A percentile compares a stretch with the other conserved stretches of the same genome.
Conservation (phyloP, 64 coral and sea anemone genomes). For the Pocillopora damicornis region DNA sequence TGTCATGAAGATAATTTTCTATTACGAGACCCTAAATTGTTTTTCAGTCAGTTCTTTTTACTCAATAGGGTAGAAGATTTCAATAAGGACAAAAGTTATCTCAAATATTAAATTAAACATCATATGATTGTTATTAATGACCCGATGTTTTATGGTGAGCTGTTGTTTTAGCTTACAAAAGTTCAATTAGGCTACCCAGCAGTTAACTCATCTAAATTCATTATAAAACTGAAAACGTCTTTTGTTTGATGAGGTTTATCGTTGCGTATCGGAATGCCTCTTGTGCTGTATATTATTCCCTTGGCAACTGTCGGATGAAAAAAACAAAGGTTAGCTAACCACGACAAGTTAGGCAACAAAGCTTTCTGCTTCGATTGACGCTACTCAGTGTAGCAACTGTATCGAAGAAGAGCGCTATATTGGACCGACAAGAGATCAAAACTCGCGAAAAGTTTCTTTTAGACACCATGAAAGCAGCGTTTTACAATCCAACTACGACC, state of each 20-base stretch:
- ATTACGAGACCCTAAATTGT: neutral
- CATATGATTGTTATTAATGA: neutral
- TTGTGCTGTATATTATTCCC: constrained; percentile 13
- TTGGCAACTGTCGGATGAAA: constrained; percentile 16
- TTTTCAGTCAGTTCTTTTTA: too few relatives aligned
- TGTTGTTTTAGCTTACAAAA: constrained; percentile 6
- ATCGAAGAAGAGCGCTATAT: neutral
- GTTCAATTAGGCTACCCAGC: constrained; percentile 11
- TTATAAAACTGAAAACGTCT: neutral
- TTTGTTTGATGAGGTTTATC: neutral
- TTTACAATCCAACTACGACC: constrained; percentile 6
- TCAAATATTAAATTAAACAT: too few relatives aligned
- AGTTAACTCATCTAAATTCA: neutral
- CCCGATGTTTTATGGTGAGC: neutral
- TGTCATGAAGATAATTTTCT: too few relatives aligned
- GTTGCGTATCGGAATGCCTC: constrained; percentile 14
- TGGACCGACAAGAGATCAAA: neutral
- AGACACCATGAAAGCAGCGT: constrained; percentile 38
- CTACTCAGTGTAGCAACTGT: constrained; percentile 9
- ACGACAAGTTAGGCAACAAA: constrained; percentile 6
- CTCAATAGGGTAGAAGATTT: too few relatives aligned
- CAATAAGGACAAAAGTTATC: too few relatives aligned
- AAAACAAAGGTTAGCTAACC: neutral
- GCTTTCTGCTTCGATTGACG: too few relatives aligned
- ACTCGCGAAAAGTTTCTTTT: neutral